Evolutionary conservation across 2,113 vertebrate species (phyloP), one percentile per base, ranked within the genome.

Genomic region (Ancistrus triradiatus): DNA sequence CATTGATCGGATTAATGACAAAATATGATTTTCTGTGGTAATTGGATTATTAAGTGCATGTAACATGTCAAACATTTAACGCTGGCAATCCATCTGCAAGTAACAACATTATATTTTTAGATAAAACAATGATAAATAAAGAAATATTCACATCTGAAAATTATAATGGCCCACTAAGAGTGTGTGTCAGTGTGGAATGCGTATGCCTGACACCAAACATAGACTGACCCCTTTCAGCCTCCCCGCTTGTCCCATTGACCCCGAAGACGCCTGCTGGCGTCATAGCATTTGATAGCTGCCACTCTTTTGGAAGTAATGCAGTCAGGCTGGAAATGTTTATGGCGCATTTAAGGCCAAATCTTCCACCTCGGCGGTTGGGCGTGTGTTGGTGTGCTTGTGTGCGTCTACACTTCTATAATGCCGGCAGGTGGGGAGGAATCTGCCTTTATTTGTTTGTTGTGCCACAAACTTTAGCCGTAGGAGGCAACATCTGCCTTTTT

Each of bases 281-380:
- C 70, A 27, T 31, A 46, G 61, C 18, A 69, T 83, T 69, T 78
- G 52, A 75, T 66, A 77, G 78, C 74, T 74, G 78, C 66, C 74
- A 70, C 57, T 81, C 60, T 74, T 59, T 70, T 71, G 70, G 72
- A 82, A 81, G 73, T 84, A 81, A 85, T 81, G 69, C 72, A 72
- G 21, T 60, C 79, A 77, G 81, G 79, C 81, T 80, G 76, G 69
- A 73, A 40, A 11, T 31, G 27, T 31, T 31, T 31, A 31, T 31
- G 27, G 27, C 35, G 13, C 7, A 7, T 31, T 31, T 31, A 31
- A 4, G 27, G 27, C 35, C 78, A 75, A 80, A 84, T 81, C 44
- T 78, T 75, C 81, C 78, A 78, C 37, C 66, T 78, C 73, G 73
- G 2, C 18, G 76, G 66, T 48, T 51, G 6, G 43, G 48, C 11